phyloP scores from a whole-genome alignment of 2,797 vertebrate genomes.

The Ctenopoma multispine region DNA sequence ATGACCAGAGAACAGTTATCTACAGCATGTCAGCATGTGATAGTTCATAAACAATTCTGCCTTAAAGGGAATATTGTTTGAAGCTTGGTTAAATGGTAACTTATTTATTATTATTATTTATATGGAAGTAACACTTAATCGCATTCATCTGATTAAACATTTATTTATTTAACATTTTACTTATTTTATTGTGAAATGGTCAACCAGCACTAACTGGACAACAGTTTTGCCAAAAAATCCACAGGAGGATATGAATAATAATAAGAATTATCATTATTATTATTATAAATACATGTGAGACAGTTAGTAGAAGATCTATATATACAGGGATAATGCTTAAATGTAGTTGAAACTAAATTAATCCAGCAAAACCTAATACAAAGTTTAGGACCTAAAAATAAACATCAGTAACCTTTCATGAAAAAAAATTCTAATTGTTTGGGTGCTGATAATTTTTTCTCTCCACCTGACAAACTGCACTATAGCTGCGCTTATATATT shows the following conservation, averaged over 20 bases:
- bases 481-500: background rate
- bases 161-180: no score
- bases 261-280: no score
- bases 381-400: background rate
- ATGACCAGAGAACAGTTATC: constrained; percentile 8
- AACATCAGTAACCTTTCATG: background rate
- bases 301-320: background rate
- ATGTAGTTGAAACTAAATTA: no score
- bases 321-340: background rate
- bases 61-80: background rate
- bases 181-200: no score
- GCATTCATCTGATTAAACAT: background rate
- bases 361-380: no score
- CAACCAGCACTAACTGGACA: background rate
- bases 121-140: background rate
- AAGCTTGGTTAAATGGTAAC: background rate
- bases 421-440: background rate
- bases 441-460: background rate
- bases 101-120: background rate
- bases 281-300: background rate
- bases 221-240: background rate
- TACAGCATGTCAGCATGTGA: constrained; percentile 4
- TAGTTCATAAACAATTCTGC: background rate
- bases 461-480: background rate
- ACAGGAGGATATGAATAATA: background rate